Base-by-base conservation (phyloP, 2,888 invertebrate species). In the Blastobasis adustella region DNA sequence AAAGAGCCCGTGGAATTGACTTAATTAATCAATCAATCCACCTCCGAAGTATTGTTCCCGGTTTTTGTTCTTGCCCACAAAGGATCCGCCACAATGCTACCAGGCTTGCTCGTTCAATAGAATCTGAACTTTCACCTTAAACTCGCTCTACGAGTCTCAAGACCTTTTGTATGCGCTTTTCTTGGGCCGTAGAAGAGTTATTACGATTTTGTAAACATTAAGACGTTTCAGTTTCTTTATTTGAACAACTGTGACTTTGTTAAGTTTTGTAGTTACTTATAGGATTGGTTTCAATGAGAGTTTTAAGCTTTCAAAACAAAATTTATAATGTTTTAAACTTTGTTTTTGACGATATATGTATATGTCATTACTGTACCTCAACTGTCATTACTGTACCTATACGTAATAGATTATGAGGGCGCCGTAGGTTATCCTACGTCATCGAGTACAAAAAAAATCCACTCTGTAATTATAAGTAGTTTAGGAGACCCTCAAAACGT, bases 21-120 rank as follows among this genome's bases (percentile, higher is more conserved):
- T 73, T 77, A 79, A 81, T 81, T 82, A 82, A 82, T 82, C 79
- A 83, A 81, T 81, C 79, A 75, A 77, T 79, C 71, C 63, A 58
- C 59, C 54, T 60, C 56, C 55, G 65, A 57, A 10, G 60, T 65
- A 73, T 82, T 83, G 82, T 83, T 77, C 68, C 52, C 46, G 62
- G 67, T 66, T 78, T 77, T 80, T 79, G 79, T 80, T 76, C 75
- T 42, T 53, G 54, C 10, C 54, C 59, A 73, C 81, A 80, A 82
- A 79, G 74, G 77, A 65, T 59, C 59, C 60, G 59, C 59, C 54
- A 70, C 68, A 71, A 73, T 71, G 71, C 71, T 65, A 56, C 62
- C 64, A 59, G 63, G 64, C 69, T 66, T 66, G 62, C 58, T 60
- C 54, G 53, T 59, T 66, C 65, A 66, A 67, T 65, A 62, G 61